Conservation (phyloP, 1,140 invertebrate species). For the Bombus cullumanus region DNA sequence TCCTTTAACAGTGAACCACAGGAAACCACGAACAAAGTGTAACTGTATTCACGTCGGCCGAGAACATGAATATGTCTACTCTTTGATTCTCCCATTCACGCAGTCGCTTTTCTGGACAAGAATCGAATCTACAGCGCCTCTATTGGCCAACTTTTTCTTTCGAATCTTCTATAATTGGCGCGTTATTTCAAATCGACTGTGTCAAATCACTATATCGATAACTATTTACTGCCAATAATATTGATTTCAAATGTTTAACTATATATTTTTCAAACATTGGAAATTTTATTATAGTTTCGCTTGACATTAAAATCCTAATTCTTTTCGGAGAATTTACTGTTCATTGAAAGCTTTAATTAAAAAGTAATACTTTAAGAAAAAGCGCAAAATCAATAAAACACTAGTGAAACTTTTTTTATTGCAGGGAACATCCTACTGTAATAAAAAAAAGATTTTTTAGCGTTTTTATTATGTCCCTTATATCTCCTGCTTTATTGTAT, state of each 20-base stretch:
- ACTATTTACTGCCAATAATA: not conserved
- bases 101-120: conserved; percentile 36
- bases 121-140: conserved; percentile 39
- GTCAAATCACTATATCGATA: not conserved
- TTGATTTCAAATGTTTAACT: not conserved
- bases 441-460: conserved; percentile 95
- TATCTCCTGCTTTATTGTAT: conserved; percentile 91
- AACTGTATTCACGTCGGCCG: conserved; percentile 49
- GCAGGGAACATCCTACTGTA: conserved; percentile 93
- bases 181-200: conserved; percentile 1
- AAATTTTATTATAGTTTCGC: not conserved
- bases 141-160: conserved; percentile 1
- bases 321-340: no score
- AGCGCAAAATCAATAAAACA: not conserved
- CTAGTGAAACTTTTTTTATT: conserved; percentile 68
- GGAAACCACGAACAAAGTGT: conserved; percentile 53
- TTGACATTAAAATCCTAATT: no score
- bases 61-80: conserved; percentile 43
- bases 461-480: conserved; percentile 90
- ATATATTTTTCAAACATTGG: not conserved
- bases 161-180: conserved; percentile 15
- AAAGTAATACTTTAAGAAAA: not conserved
- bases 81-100: conserved; percentile 50
- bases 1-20: conserved; percentile 41
- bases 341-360: not conserved